These are phyloP conservation scores for Tachycineta bicolor DNA, from an alignment of 2,113 vertebrate species.

Conservation along the genomic window DNA sequence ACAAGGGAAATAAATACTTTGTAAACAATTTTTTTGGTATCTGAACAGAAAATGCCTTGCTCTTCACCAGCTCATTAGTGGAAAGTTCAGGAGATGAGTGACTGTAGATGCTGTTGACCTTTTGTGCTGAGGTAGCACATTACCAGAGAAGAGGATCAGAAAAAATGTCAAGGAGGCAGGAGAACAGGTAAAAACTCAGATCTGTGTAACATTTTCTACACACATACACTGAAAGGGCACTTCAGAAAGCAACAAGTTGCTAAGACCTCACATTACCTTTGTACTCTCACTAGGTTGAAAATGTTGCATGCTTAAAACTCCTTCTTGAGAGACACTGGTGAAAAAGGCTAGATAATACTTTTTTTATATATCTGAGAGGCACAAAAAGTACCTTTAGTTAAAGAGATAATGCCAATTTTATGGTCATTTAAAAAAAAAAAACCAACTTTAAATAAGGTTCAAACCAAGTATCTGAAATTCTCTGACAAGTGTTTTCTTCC, in stretches of 20 bases:
- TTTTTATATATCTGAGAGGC: neutral
- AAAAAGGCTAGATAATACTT: neutral
- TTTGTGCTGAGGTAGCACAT: neutral
- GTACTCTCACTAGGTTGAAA: neutral
- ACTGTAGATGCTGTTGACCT: slow-evolving; percentile 7
- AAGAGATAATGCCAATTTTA: neutral
- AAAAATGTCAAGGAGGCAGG: neutral
- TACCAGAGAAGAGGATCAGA: neutral
- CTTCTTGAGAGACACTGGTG: neutral
- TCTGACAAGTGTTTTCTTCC: neutral
- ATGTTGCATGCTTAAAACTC: neutral
- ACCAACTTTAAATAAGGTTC: neutral
- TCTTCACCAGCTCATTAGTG: neutral
- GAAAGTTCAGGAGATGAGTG: neutral
- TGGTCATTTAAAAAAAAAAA: neutral
- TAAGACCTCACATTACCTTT: neutral
- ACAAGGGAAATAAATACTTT: neutral
- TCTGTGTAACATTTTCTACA: neutral
- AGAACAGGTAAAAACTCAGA: neutral
- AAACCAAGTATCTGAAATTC: neutral
- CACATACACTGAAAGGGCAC: neutral
- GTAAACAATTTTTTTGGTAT: neutral
- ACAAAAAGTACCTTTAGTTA: neutral
- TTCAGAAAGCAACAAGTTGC: neutral
- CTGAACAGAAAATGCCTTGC: neutral